A percentile compares a stretch with the other conserved stretches of the same genome.
phyloP scores from a whole-genome alignment of 2,113 vertebrate genomes.

The Gallinago jamesoni region DNA sequence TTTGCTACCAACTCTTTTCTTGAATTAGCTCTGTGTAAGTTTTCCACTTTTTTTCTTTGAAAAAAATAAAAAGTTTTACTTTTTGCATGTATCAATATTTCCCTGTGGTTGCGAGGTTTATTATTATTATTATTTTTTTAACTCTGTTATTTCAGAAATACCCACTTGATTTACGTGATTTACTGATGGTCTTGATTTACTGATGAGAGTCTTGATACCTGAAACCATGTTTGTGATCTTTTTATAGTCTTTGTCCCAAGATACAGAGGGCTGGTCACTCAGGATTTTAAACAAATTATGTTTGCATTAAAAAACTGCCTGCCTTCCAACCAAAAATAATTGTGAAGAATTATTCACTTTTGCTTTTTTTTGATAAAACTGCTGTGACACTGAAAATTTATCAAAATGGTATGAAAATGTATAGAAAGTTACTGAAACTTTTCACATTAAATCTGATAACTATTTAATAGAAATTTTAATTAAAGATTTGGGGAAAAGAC shows the following conservation, averaged over 20 bases:
- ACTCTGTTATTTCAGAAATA: neutral
- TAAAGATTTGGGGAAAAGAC: neutral
- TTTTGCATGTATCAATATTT: neutral
- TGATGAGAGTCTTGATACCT: neutral
- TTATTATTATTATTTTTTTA: neutral
- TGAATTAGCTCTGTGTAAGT: neutral
- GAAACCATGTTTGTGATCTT: neutral
- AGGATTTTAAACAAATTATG: neutral
- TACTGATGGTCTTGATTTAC: neutral
- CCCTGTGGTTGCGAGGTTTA: neutral
- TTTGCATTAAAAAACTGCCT: neutral
- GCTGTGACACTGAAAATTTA: neutral
- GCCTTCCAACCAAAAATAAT: neutral
- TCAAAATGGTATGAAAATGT: slow-evolving; percentile 34
- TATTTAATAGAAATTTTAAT: neutral
- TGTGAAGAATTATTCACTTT: neutral
- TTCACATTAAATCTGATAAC: neutral
- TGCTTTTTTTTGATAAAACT: neutral
- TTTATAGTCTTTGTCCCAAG: neutral
- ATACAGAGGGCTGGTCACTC: neutral
- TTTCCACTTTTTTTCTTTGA: neutral
- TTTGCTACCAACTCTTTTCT: neutral
- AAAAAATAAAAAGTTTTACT: neutral
- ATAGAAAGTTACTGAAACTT: neutral
- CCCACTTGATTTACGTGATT: too few species aligned